These are phyloP conservation scores for Lucinisca nassula DNA, from an alignment of 2,888 invertebrate genomes.

Conservation along the genomic window DNA sequence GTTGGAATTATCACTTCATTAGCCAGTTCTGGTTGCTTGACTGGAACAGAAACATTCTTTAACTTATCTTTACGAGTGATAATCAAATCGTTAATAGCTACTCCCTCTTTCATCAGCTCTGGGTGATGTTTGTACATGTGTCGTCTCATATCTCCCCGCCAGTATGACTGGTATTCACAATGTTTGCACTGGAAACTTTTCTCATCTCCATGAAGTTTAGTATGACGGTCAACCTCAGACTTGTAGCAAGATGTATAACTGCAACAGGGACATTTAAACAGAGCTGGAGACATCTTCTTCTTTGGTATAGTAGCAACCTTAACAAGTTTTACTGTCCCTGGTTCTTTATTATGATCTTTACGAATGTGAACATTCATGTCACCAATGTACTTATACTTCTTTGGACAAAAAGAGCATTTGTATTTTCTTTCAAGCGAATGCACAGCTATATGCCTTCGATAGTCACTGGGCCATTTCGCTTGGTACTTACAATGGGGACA, in stretches of 20 bases:
- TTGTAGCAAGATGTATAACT: slow-evolving; percentile 87
- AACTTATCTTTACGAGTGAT: slow-evolving; percentile 49
- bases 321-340: slow-evolving; percentile 72
- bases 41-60: not conserved
- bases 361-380: slow-evolving; percentile 92
- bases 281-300: slow-evolving; percentile 78
- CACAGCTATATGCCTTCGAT: slow-evolving; percentile 86
- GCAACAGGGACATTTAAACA: slow-evolving; percentile 92
- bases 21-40: not conserved
- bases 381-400: slow-evolving; percentile 92
- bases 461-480: slow-evolving; percentile 87
- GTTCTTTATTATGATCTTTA: slow-evolving; percentile 90
- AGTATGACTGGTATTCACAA: slow-evolving; percentile 88
- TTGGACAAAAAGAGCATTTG: slow-evolving; percentile 90
- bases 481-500: slow-evolving; percentile 87
- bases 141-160: slow-evolving; percentile 89
- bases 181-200: slow-evolving; percentile 88
- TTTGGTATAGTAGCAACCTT: slow-evolving; percentile 76
- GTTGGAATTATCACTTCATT: not conserved
- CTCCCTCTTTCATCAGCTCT: slow-evolving; percentile 77
- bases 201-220: slow-evolving; percentile 87
- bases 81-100: slow-evolving; percentile 77
- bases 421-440: slow-evolving; percentile 86
- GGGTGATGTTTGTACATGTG: slow-evolving; percentile 89
- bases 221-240: slow-evolving; percentile 89